Conservation (phyloP, 2,797 vertebrate genomes). For the Crocidura indochinensis region DNA sequence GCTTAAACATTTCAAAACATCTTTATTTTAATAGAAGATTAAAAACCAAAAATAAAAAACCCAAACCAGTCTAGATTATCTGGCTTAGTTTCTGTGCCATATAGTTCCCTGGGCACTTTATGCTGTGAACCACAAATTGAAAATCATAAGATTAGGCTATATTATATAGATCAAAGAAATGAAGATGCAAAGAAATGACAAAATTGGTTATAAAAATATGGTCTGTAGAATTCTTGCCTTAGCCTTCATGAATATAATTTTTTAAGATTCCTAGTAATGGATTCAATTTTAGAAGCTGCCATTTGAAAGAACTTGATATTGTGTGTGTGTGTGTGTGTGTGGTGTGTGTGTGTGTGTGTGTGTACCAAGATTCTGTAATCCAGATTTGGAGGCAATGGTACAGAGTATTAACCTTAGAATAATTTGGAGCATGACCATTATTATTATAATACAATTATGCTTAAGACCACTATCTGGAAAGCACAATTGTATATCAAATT, state of each 20-base stretch:
- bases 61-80: too few relatives aligned
- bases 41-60: background rate
- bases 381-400: constrained; percentile 12
- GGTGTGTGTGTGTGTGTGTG: too few relatives aligned
- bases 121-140: too few relatives aligned
- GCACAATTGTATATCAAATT: background rate
- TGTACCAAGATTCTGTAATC: background rate
- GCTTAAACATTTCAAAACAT: background rate
- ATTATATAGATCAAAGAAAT: background rate
- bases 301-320: background rate
- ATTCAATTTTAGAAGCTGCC: background rate
- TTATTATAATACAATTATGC: background rate
- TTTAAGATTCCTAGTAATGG: background rate
- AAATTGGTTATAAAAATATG: background rate
- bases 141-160: background rate
- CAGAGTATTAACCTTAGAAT: background rate
- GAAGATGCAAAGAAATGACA: background rate
- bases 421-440: background rate
- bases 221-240: constrained; percentile 22
- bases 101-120: too few relatives aligned
- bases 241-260: constrained; percentile 9
- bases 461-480: background rate
- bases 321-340: too few relatives aligned
- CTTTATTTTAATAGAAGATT: background rate
- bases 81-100: too few relatives aligned